Base-by-base conservation (phyloP, 2,113 vertebrate species). In the Aythya baeri region DNA sequence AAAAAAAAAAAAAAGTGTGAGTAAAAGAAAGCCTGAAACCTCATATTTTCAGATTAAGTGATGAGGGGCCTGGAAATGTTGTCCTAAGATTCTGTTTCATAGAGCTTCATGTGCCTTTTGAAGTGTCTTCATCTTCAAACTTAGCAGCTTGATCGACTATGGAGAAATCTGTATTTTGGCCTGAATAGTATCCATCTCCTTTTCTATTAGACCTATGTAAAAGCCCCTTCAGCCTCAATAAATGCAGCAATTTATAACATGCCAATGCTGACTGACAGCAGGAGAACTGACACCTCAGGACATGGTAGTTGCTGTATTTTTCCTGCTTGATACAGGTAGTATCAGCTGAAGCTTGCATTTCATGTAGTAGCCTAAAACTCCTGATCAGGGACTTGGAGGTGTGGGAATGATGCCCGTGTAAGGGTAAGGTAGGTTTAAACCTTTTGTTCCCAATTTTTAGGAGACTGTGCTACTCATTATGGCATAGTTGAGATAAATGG, bases 211-310 rank as follows among this genome's bases (percentile, higher is more conserved):
- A 66, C 13, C 25, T 16, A 5, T 36, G 50, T 44, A 77, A 93
- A 80, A 77, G 57, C 16, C 25, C 50, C 16, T 87, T 61, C 12
- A 54, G 16, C 80, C 41, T 90, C 46, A 86, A 26, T 18, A 86
- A 75, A 67, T 1, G 4, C 20, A 41, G n/a, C 15, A 27, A 68
- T 82, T 85, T 83, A 44, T 65, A 57, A 68, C 66, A 46, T 17
- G 20, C 8, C 49, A 63, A 0, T 7, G 4, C 6, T 2, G 3
- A 52, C 63, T 65, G 58, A 7, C 70, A 67, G 5, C 1, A 1
- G n/a, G 29, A 87, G 85, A 85, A 57, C 11, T 85, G 67, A 65
- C 20, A 68, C 7, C 32, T 61, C 62, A 34, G 52, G 71, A 11
- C 18, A 22, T 12, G 17, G 5, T 3, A 44, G 8, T 36, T 43